phyloP scores from a whole-genome alignment of 2,888 invertebrate genomes.

The Rosalia funebris region DNA sequence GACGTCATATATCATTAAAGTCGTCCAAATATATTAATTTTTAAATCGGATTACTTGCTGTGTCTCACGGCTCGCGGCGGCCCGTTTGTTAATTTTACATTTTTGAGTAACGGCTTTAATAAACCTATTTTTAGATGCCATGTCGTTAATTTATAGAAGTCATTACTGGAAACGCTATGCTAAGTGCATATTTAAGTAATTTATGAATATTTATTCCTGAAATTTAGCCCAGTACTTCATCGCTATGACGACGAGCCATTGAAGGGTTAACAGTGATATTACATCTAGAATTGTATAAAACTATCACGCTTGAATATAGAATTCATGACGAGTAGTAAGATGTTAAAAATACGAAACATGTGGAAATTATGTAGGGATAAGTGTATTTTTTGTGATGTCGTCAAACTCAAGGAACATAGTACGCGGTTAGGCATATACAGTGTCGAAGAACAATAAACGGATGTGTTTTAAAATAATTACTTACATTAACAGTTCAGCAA shows the following conservation, averaged over 20 bases:
- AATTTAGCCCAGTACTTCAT: background rate
- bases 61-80: background rate
- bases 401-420: no score
- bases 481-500: no score
- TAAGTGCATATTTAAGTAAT: conserved; percentile 4
- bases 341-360: no score
- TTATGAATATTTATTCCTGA: conserved; percentile 8
- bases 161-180: conserved; percentile 1
- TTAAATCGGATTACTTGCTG: conserved; percentile 2
- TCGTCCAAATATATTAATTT: conserved; percentile 9
- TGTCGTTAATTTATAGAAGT: conserved; percentile 7
- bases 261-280: background rate
- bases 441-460: no score
- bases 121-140: conserved; percentile 2
- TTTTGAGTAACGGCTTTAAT: conserved; percentile 11
- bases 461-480: no score
- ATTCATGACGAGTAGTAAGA: background rate
- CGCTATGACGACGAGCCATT: background rate
- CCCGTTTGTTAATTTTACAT: conserved; percentile 1
- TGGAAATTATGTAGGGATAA: no score
- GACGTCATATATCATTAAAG: background rate
- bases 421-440: no score
- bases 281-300: background rate
- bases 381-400: no score
- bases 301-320: background rate